Conservation (phyloP, 2,797 vertebrate species). For the Xerus rutilus region DNA sequence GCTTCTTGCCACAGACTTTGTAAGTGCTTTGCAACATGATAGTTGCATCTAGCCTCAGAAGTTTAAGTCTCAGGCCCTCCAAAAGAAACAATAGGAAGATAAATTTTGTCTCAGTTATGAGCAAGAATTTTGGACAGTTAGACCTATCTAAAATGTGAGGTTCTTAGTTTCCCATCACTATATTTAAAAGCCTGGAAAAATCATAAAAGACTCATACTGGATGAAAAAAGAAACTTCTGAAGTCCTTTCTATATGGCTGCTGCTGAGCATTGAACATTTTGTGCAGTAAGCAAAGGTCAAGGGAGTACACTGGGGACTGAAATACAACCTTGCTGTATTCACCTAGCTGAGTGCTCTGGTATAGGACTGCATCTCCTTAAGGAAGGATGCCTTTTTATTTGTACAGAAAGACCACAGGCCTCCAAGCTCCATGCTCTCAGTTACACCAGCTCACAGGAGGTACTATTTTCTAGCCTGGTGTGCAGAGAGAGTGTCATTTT, state of each 20-base stretch:
- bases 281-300: neutral
- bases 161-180: neutral
- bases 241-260: neutral
- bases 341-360: neutral
- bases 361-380: neutral
- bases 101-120: constrained; percentile 20
- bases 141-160: neutral
- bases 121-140: constrained; percentile 10
- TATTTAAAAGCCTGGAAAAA: neutral
- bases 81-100: neutral
- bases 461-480: neutral
- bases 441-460: neutral
- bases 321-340: neutral
- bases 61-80: constrained; percentile 31
- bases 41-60: constrained; percentile 19
- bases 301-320: accelerated
- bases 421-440: neutral
- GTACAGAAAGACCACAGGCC: neutral
- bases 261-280: neutral
- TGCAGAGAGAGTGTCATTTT: neutral
- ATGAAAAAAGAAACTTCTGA: constrained; percentile 34
- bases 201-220: neutral
- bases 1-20: neutral
- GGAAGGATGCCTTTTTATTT: neutral
- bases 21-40: neutral